A percentile compares a stretch with the other conserved stretches of the same genome.
phyloP scores from a whole-genome alignment of 2,888 invertebrate genomes.

The Lypha dubia region DNA sequence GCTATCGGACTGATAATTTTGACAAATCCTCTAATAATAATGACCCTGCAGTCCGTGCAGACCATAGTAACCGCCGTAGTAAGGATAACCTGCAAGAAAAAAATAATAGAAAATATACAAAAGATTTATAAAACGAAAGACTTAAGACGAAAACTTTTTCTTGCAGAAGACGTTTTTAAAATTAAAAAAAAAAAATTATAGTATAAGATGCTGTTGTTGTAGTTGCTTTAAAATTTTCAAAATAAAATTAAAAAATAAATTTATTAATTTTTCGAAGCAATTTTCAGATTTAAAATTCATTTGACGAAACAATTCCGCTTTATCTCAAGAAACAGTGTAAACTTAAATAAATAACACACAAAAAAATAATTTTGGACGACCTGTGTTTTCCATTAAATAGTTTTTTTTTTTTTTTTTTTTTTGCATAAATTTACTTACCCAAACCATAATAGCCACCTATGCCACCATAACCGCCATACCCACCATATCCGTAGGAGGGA shows the following conservation, averaged over 20 bases:
- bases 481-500: constrained; percentile 75
- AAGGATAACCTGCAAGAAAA: constrained; percentile 72
- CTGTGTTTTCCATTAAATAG: neutral
- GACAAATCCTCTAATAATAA: constrained; percentile 75
- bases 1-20: neutral
- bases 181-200: too few relatives aligned
- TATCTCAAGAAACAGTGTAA: too few relatives aligned
- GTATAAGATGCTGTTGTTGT: neutral
- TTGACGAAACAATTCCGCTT: too few relatives aligned
- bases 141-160: constrained; percentile 5
- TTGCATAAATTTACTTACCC: constrained; percentile 75
- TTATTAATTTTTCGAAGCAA: too few relatives aligned
- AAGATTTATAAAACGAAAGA: constrained; percentile 19
- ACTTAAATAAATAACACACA: too few relatives aligned
- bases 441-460: constrained; percentile 76
- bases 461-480: constrained; percentile 74
- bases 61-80: constrained; percentile 77
- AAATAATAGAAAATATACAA: neutral
- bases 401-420: too few relatives aligned
- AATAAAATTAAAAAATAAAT: too few relatives aligned
- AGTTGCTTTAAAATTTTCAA: too few relatives aligned
- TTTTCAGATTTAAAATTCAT: too few relatives aligned
- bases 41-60: constrained; percentile 80
- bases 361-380: too few relatives aligned
- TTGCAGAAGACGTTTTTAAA: too few relatives aligned